Evolutionary conservation across 2,113 vertebrate species (phyloP).

Genomic region (Pygoscelis antarcticus): DNA sequence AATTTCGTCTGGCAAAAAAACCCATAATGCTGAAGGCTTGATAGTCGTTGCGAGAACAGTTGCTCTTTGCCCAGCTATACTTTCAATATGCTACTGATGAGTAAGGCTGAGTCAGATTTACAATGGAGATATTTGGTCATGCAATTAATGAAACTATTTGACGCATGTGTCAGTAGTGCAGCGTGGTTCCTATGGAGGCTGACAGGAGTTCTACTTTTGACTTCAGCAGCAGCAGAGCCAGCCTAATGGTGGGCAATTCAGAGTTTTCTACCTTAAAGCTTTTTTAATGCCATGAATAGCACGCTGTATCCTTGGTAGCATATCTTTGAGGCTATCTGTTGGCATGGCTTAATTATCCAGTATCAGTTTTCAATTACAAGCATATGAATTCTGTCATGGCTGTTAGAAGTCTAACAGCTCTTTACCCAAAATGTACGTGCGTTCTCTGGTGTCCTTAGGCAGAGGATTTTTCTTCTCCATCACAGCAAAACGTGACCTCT

Average conservation of each 20-base stretch:
- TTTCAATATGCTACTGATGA: neutral
- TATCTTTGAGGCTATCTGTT: constrained; percentile 34
- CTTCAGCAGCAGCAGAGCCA: neutral
- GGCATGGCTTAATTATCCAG: constrained; percentile 30
- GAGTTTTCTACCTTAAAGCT: neutral
- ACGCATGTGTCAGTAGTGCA: neutral
- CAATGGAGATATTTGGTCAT: constrained; percentile 30
- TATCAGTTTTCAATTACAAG: constrained; percentile 10
- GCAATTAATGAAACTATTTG: constrained; percentile 26
- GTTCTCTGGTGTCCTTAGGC: neutral
- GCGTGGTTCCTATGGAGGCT: neutral
- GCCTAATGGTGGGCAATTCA: neutral
- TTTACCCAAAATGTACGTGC: neutral
- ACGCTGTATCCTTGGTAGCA: constrained; percentile 31
- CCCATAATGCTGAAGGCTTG: neutral
- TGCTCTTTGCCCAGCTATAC: neutral
- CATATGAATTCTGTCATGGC: constrained; percentile 18
- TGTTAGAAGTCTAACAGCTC: constrained; percentile 22
- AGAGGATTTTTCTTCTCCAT: neutral
- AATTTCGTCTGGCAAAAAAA: neutral
- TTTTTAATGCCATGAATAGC: constrained; percentile 19
- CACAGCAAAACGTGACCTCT: constrained; percentile 20
- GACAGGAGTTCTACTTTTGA: neutral
- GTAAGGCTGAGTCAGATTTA: constrained; percentile 30
- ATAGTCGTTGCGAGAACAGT: neutral